phyloP scores from a whole-genome alignment of 2,113 vertebrate species.

The Dendropsophus ebraccatus region DNA sequence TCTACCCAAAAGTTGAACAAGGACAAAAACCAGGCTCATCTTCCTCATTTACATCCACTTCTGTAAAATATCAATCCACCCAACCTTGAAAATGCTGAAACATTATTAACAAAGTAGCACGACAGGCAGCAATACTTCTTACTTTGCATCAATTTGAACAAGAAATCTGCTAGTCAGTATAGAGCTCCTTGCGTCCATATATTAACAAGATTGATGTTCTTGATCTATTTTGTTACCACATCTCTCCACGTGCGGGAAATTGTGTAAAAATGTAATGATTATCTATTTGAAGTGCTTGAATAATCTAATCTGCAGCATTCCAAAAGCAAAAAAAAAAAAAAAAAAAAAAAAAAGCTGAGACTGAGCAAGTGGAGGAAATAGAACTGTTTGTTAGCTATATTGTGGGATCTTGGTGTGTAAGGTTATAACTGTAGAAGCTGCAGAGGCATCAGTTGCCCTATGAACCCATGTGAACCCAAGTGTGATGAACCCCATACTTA shows the following conservation, averaged over 20 bases:
- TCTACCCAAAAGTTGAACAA: too few species aligned
- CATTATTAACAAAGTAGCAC: background rate
- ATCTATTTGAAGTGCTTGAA: slow-evolving; percentile 44
- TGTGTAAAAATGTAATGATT: slow-evolving; percentile 42
- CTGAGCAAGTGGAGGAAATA: slow-evolving; percentile 1
- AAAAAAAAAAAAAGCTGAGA: background rate
- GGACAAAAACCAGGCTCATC: too few species aligned
- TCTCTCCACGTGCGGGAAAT: slow-evolving; percentile 29
- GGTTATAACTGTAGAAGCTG: background rate
- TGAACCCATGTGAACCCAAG: background rate
- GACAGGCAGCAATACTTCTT: background rate
- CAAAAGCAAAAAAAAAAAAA: slow-evolving; percentile 11
- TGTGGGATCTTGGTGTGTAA: background rate
- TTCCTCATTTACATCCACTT: background rate
- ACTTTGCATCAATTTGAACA: background rate
- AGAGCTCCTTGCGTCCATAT: slow-evolving; percentile 6
- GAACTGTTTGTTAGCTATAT: background rate
- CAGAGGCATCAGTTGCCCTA: background rate
- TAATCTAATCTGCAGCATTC: slow-evolving; percentile 26
- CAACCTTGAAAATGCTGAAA: background rate
- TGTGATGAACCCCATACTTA: background rate
- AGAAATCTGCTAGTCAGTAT: background rate
- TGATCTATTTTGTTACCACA: slow-evolving; percentile 17
- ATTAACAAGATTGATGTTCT: slow-evolving; percentile 20
- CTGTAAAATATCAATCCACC: background rate